Percentiles rank a stretch among this genome's conserved stretches.
Conservation (phyloP, 2,797 vertebrate genomes). For the Ctenochaetus hawaiiensis region DNA sequence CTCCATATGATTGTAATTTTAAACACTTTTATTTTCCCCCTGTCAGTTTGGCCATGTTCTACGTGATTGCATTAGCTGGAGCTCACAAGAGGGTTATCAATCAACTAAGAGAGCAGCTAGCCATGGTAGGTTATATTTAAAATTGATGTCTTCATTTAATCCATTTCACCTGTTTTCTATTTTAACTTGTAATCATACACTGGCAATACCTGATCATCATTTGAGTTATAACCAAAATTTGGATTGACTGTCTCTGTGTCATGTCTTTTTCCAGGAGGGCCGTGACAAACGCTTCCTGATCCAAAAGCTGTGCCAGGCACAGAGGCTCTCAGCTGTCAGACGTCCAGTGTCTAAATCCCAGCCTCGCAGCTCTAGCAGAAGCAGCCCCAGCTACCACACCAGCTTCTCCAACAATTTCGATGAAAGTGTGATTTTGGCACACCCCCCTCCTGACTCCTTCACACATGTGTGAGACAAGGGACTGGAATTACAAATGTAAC, state of each 20-base stretch:
- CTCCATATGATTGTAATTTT: background rate
- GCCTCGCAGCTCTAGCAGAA: conserved; percentile 44
- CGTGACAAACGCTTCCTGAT: conserved; percentile 93
- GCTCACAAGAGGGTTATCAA: conserved; percentile 92
- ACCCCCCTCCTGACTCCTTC: conserved; percentile 69
- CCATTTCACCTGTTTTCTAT: background rate
- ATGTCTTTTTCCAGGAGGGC: conserved; percentile 82
- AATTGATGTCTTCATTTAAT: background rate
- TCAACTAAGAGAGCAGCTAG: conserved; percentile 92
- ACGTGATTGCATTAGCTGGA: conserved; percentile 92
- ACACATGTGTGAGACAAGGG: conserved; percentile 74
- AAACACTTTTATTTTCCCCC: background rate
- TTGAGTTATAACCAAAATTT: background rate
- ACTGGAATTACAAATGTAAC: background rate
- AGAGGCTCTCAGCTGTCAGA: conserved; percentile 47
- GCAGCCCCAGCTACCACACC: conserved; percentile 76
- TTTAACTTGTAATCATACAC: background rate
- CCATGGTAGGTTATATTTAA: conserved; percentile 85
- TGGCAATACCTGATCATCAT: background rate
- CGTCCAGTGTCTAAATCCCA: conserved; percentile 28
- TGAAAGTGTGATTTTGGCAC: conserved; percentile 73
- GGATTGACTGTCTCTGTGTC: background rate
- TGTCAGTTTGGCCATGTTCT: conserved; percentile 93
- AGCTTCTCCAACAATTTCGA: conserved; percentile 71
- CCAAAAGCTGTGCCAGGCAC: conserved; percentile 89